Conservation (phyloP, 2,888 invertebrate genomes). For the Tenthredo scrophulariae region DNA sequence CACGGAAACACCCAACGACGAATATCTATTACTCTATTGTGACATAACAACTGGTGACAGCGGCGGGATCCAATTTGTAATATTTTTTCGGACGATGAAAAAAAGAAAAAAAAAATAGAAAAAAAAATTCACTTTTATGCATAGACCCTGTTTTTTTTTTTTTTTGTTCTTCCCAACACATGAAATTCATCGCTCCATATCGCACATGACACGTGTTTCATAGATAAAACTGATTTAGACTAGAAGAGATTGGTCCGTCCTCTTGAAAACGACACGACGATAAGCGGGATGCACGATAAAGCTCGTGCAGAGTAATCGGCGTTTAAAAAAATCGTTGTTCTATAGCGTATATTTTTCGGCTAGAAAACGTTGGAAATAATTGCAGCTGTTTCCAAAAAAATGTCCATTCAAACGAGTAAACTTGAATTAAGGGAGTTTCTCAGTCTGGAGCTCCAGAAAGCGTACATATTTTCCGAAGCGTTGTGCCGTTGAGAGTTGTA, state of each 20-base stretch:
- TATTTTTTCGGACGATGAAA: neutral
- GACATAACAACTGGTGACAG: no score
- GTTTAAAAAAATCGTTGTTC: neutral
- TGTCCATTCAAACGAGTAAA: no score
- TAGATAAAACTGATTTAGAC: neutral
- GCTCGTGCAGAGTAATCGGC: neutral
- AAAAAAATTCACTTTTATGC: neutral
- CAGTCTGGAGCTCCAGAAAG: no score
- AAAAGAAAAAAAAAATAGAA: no score
- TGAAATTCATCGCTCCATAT: neutral
- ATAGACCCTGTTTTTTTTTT: neutral
- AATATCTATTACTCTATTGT: no score
- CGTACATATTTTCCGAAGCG: no score
- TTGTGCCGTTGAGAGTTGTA: no score
- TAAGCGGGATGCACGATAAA: neutral
- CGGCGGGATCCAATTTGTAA: no score
- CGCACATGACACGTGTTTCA: neutral
- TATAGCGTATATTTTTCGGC: neutral
- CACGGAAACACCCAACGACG: no score
- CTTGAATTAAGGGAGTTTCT: no score
- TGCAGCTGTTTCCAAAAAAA: neutral
- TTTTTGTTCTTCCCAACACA: no score
- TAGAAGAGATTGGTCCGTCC: neutral
- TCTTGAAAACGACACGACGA: constrained; percentile 13
- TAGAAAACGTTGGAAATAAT: neutral